Conservation (phyloP, 2,113 vertebrate species). For the Syngnathus scovelli region DNA sequence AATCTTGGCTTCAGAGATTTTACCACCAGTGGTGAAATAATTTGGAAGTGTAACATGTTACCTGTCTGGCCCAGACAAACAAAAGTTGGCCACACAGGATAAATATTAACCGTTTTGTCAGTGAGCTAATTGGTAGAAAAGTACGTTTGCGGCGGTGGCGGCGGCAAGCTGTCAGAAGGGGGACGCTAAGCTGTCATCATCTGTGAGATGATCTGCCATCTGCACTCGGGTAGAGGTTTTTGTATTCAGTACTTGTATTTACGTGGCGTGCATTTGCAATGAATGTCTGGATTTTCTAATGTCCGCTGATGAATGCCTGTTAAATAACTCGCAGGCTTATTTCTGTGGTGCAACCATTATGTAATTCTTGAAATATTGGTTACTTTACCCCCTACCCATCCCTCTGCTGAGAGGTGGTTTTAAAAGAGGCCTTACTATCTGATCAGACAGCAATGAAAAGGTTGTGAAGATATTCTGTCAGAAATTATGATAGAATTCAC, state of each 20-base stretch:
- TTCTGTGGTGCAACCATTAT: conserved; percentile 57
- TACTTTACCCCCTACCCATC: conserved; percentile 27
- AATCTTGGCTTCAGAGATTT: neutral
- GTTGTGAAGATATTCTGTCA: conserved; percentile 39
- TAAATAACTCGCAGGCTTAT: conserved; percentile 16
- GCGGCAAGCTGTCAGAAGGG: conserved; percentile 61
- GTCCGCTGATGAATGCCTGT: conserved; percentile 12
- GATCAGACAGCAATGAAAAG: conserved; percentile 47
- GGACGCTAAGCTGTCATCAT: conserved; percentile 63
- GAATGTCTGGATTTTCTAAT: conserved; percentile 16
- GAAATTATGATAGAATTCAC: conserved; percentile 56
- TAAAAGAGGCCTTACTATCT: conserved; percentile 45
- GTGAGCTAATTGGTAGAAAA: conserved; percentile 63
- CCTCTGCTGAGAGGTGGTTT: conserved; percentile 45
- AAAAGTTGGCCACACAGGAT: conserved; percentile 44
- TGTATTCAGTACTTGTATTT: conserved; percentile 25
- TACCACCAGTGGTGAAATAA: neutral
- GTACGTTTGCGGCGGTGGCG: conserved; percentile 63
- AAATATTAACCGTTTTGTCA: conserved; percentile 62
- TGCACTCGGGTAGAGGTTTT: conserved; percentile 12
- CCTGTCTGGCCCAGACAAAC: conserved; percentile 34
- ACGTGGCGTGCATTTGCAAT: conserved; percentile 26
- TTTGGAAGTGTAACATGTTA: conserved; percentile 23
- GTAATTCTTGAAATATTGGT: conserved; percentile 57
- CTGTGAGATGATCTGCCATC: conserved; percentile 64